These are phyloP conservation scores for Falcunculus frontatus DNA, from an alignment of 2,113 vertebrate genomes.

Conservation along the genomic window DNA sequence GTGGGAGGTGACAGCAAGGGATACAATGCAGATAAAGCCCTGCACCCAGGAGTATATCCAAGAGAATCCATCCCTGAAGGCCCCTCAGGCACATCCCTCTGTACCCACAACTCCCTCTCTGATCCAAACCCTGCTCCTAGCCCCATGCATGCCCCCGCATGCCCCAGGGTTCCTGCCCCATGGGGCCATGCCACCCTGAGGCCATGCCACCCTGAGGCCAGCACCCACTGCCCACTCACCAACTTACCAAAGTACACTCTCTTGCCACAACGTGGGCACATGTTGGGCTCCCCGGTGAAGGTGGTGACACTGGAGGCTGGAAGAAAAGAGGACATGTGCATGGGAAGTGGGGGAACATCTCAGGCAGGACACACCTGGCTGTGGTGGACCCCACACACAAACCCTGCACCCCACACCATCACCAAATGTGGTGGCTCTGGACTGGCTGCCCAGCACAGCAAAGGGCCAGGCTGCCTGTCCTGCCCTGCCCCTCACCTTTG, in stretches of 20 bases:
- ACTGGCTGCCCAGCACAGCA: rapidly evolving
- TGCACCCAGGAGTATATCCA: neutral
- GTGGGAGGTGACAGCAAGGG: neutral
- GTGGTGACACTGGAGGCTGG: constrained; percentile 90
- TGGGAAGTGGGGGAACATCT: neutral
- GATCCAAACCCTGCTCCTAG: neutral
- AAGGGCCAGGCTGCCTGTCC: neutral
- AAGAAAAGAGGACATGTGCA: neutral
- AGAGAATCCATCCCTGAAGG: neutral
- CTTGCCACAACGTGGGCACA: constrained; percentile 92
- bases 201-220: rapidly evolving
- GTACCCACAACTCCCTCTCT: neutral
- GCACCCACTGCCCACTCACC: rapidly evolving
- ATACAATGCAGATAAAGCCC: neutral
- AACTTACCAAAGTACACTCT: constrained; percentile 95
- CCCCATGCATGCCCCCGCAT: neutral
- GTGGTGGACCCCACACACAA: neutral
- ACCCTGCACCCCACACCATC: neutral
- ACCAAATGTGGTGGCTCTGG: neutral
- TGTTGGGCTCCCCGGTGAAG: constrained; percentile 92
- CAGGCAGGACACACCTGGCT: neutral
- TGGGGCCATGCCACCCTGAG: rapidly evolving
- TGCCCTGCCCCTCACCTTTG: constrained; percentile 80
- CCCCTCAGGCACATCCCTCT: neutral
- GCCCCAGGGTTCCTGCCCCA: neutral